Evolutionary conservation across 2,797 vertebrate genomes (phyloP), one percentile per base, ranked within the genome.

Genomic region (Knipowitschia caucasica): DNA sequence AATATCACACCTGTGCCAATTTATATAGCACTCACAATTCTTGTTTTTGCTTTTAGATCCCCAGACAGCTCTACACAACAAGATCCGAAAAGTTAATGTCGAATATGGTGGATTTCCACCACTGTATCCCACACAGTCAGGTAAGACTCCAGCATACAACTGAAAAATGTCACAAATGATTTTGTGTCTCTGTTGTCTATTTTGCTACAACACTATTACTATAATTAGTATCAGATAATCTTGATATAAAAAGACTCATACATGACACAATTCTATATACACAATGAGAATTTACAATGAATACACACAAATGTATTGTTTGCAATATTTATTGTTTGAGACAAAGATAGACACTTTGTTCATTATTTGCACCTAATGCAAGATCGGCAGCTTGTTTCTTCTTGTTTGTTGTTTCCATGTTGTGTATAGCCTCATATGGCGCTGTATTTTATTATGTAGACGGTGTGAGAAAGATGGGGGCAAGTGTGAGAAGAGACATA

Each of bases 11-110:
- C 24, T 27, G 24, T 14, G 1, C 14, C 10, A 15, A 26, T 25
- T 17, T 9, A 2, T 23, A 42, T 24, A 3, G 7, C 14, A 25
- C 2, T 25, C 12, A 47, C 10, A 31, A 21, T 25, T 52, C 53
- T 55, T 69, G n/a, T n/a, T 60, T 35, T 33, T 68, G 12, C 73
- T 51, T 80, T 66, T 69, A 97, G 94, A 86, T 92, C 86, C 86
- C 86, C 89, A 88, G 91, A 87, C 69, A 81, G 71, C 75, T 91
- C 84, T 88, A 91, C 89, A 88, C 88, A 88, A 86, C 80, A 80
- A 89, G 85, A 83, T 83, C 73, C 66, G 88, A 91, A 75, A 80
- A 91, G 84, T 69, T 91, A 88, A 77, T 84, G 50, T 88, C 81
- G 20, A 75, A 91, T 80, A 87, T 74, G 63, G 78, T 88, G 73